Evolutionary conservation across 92 coral and sea anemone species (phyloP), one percentile per base, ranked within the genome.

Genomic region (Chrysogorgia sp.): DNA sequence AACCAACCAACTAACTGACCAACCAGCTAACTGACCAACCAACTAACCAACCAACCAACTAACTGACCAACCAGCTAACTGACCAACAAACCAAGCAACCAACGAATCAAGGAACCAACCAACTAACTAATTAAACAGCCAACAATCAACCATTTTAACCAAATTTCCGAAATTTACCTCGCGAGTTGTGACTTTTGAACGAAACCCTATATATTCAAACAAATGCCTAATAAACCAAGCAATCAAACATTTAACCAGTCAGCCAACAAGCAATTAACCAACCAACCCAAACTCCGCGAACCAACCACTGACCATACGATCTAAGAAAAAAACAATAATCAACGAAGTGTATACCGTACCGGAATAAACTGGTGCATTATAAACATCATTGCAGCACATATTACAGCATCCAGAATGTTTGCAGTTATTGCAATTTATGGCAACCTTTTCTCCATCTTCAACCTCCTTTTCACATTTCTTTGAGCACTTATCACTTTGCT

Each of bases 401-500:
- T 34, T 49, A 35, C 71, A 64, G 25, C 71, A 64, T 13, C 48
- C 71, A 21, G 25, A 22, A 22, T 32, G 45, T 49, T 64, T 64
- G 71, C 71, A 64, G 34, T 64, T 64, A 10, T 30, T 29, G 49
- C 71, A 64, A 30, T 64, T 45, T 34, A 64, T 64, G 1, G 23
- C 23, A 13, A 64, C 34, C 35, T 40, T 29, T 33, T 64, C 71
- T 22, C 50, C 71, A 1, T 49, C 49, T 64, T 64, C 21, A 64
- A 64, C 71, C 20, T 64, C 20, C 15, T 34, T 45, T 34, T 64
- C 71, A 64, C 71, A 64, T 13, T 17, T 14, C 34, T 13, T 35
- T 6, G 71, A 64, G n/a, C 71, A 64, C 35, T 31, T 61, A 10
- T 20, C 6, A 37, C 6, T 37, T 37, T 37, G 43, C 43, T 37